Evolutionary conservation across 2,888 invertebrate species (phyloP).

Genomic region (Apodemia mormo): DNA sequence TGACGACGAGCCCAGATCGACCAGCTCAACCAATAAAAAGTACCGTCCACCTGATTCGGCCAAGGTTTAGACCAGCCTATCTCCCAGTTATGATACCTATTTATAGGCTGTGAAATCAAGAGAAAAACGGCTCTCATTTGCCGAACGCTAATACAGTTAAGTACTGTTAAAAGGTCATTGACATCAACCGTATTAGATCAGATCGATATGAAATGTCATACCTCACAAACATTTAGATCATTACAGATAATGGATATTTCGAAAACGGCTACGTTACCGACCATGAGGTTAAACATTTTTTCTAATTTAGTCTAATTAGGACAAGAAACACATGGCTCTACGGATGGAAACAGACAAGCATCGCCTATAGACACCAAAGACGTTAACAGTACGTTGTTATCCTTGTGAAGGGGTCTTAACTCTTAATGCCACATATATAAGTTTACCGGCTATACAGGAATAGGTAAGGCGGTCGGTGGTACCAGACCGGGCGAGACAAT

Average conservation of each 20-base stretch:
- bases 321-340: too few species aligned
- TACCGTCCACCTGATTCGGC: background rate
- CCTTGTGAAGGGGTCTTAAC: too few species aligned
- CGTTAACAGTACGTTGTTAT: too few species aligned
- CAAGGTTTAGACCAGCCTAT: background rate
- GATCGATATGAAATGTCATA: conserved; percentile 14
- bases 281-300: background rate
- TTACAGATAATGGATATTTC: background rate
- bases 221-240: background rate
- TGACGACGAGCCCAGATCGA: too few species aligned
- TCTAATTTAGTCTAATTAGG: too few species aligned
- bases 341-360: too few species aligned
- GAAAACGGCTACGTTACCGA: background rate
- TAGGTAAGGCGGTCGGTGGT: too few species aligned
- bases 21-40: background rate
- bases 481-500: too few species aligned
- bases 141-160: conserved; percentile 2
- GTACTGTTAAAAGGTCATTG: conserved; percentile 5
- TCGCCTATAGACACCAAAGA: too few species aligned
- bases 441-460: too few species aligned
- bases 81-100: background rate
- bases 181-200: background rate
- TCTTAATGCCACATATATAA: too few species aligned
- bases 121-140: background rate
- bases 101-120: background rate